A percentile compares a stretch with the other conserved stretches of the same genome.
phyloP scores from a whole-genome alignment of 2,797 vertebrate genomes.

The Cynopterus sphinx region DNA sequence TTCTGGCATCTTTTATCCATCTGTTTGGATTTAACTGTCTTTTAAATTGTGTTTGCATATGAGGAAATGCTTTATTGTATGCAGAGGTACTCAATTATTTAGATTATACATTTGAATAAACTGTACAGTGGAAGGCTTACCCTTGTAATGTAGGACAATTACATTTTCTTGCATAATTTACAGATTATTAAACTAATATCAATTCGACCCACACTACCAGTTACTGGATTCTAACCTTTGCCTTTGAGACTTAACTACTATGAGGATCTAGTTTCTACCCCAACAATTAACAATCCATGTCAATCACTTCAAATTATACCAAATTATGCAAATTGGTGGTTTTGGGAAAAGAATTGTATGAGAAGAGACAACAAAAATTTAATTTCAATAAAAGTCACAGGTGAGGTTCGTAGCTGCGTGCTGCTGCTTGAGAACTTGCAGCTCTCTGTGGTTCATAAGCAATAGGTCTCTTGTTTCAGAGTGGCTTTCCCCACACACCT shows the following conservation, averaged over 20 bases:
- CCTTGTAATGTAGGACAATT: slow-evolving; percentile 89
- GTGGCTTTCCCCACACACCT: neutral
- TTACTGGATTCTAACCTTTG: slow-evolving; percentile 82
- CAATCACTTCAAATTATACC: slow-evolving; percentile 81
- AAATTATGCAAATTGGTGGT: slow-evolving; percentile 80
- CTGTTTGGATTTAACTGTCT: slow-evolving; percentile 87
- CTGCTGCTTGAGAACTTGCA: neutral
- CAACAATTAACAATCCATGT: slow-evolving; percentile 76
- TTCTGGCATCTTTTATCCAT: slow-evolving; percentile 86
- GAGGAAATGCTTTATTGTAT: slow-evolving; percentile 85
- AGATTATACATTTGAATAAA: slow-evolving; percentile 89
- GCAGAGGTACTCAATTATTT: slow-evolving; percentile 89
- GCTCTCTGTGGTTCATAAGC: neutral
- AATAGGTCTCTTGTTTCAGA: neutral
- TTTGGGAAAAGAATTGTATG: slow-evolving; percentile 72
- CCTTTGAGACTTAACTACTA: slow-evolving; percentile 80
- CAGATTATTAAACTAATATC: slow-evolving; percentile 88
- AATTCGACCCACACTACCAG: slow-evolving; percentile 84
- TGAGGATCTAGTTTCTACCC: slow-evolving; percentile 71
- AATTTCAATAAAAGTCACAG: slow-evolving; percentile 72
- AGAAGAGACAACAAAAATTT: slow-evolving; percentile 76
- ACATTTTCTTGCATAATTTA: slow-evolving; percentile 87
- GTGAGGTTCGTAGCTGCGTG: slow-evolving; percentile 76
- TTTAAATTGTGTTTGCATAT: slow-evolving; percentile 87
- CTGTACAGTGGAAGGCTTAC: slow-evolving; percentile 83